Percentiles rank a stretch among this genome's conserved stretches.
These are phyloP conservation scores for Enteromius mattozi DNA, from an alignment of 2,797 vertebrate genomes.

Conservation along the genomic window DNA sequence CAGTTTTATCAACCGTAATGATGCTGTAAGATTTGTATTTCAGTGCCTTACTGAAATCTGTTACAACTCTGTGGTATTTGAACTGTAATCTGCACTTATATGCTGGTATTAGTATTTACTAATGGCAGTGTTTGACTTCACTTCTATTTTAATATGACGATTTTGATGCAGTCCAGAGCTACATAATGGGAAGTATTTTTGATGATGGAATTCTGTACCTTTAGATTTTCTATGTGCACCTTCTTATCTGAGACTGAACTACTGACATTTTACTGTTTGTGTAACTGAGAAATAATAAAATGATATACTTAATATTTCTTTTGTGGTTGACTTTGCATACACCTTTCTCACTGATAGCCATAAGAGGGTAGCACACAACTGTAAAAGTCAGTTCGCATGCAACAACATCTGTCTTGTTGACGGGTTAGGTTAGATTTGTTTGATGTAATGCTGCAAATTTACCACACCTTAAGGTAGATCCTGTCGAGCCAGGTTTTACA, in stretches of 20 bases:
- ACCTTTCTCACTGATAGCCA: not conserved
- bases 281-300: conserved; percentile 9
- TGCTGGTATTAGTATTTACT: not conserved
- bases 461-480: not conserved
- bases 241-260: not conserved
- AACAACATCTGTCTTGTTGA: not conserved
- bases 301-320: not conserved
- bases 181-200: conserved; percentile 22
- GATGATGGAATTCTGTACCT: not conserved
- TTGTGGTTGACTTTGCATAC: not conserved
- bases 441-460: not conserved
- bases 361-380: conserved; percentile 8
- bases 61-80: conserved; percentile 2
- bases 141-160: not conserved
- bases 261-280: not conserved
- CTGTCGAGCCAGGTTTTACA: not conserved
- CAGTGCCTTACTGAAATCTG: conserved; percentile 26
- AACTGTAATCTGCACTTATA: not conserved
- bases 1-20: not conserved
- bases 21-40: not conserved
- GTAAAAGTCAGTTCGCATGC: not conserved
- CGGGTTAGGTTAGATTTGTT: not conserved
- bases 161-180: not conserved
- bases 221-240: not conserved
- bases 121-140: conserved; percentile 3